Evolutionary conservation across 92 coral and sea anemone species (phyloP).

Genomic region (Palythoa heliodiscus): DNA sequence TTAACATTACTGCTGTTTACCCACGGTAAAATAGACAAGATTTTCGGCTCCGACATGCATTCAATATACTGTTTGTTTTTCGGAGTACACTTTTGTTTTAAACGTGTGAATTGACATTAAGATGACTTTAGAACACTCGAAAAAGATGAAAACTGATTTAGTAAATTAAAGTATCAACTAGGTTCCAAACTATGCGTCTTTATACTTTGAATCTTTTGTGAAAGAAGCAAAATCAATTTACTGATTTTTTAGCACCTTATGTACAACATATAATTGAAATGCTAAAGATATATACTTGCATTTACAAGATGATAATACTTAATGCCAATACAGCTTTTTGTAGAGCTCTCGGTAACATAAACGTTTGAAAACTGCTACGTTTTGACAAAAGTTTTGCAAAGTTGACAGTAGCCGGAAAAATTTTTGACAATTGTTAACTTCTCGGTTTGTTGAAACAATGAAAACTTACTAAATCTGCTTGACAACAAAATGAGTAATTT

Average conservation of each 20-base stretch:
- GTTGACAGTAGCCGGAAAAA: no score
- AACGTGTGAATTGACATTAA: background rate
- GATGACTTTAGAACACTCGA: background rate
- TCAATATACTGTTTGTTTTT: slow-evolving; percentile 4
- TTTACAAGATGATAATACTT: background rate
- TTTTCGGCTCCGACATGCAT: slow-evolving; percentile 5
- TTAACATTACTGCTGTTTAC: slow-evolving; percentile 14
- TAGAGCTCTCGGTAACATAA: background rate
- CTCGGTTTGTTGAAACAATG: no score
- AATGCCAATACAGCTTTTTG: background rate
- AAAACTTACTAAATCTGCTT: no score
- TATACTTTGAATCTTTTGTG: no score
- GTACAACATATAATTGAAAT: no score
- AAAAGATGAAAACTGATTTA: background rate
- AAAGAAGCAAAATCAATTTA: background rate
- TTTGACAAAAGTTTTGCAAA: no score
- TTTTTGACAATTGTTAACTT: no score
- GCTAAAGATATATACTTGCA: background rate
- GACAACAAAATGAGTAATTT: background rate
- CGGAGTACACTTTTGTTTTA: background rate
- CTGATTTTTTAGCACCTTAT: background rate
- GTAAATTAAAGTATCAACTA: background rate
- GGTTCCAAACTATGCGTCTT: background rate
- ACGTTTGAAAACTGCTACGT: no score
- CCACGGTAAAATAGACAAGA: slow-evolving; percentile 12